Percentiles rank a stretch among this genome's conserved stretches.
Conservation (phyloP, 2,888 invertebrate species). For the Capitulum mitella region DNA sequence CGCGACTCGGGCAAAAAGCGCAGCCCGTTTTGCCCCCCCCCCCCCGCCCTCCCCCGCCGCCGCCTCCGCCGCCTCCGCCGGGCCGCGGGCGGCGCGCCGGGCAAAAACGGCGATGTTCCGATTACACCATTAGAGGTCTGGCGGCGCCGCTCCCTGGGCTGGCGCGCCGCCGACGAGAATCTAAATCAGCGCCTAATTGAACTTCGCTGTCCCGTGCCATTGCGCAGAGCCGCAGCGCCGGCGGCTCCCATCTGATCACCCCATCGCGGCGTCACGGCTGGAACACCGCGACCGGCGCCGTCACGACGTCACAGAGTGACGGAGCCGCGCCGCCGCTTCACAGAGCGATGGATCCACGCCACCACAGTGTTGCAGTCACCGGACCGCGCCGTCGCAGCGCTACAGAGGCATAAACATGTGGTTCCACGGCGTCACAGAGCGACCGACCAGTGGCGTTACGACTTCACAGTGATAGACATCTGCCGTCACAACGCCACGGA, state of each 20-base stretch:
- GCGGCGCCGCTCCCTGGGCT: background rate
- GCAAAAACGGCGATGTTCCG: background rate
- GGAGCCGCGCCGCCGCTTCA: no score
- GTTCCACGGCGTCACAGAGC: no score
- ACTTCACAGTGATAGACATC: no score
- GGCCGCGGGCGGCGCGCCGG: background rate
- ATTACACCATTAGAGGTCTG: background rate
- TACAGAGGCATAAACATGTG: no score
- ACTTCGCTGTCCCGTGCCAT: constrained; percentile 10
- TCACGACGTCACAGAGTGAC: no score
- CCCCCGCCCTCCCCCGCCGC: background rate
- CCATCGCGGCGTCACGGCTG: no score
- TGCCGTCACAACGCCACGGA: no score
- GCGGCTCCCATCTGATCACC: background rate
- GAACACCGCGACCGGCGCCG: no score
- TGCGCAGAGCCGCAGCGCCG: background rate
- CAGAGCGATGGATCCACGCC: no score
- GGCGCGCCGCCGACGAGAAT: background rate
- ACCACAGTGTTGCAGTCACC: no score
- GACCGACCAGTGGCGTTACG: no score
- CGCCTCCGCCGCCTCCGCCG: background rate
- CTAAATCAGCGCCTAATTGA: constrained; percentile 14
- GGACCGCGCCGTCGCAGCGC: no score
- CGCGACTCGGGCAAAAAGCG: background rate
- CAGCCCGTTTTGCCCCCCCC: background rate